Base-by-base conservation (phyloP, 2,113 vertebrate species). In the Perognathus longimembris region DNA sequence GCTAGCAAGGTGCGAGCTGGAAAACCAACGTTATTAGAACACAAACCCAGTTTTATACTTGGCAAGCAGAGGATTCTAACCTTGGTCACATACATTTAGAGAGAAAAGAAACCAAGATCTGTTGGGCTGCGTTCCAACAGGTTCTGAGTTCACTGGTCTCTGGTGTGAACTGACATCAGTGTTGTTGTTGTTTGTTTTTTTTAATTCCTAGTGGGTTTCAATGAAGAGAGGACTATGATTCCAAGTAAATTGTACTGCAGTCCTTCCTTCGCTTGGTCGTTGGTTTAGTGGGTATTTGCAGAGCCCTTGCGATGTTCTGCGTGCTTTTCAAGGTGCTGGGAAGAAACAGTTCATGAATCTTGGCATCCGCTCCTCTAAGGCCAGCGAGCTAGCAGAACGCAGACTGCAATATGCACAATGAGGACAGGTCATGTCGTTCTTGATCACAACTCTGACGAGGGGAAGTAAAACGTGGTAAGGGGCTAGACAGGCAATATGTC, bases 391-490 rank as follows among this genome's bases (percentile, higher is more conserved):
- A 84, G 8, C 1, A 5, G 45, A 80, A 3, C 59, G 57, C 2
- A 45, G 63, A 73, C 12, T 45, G 5, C 5, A 54, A 54, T 54
- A 5, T 0, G 61, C 21, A 36, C 26, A 38, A 74, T 2, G 24
- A 42, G 11, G 5, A 0, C 0, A 3, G 28, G 30, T 14, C 11
- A 10, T 4, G 3, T 36, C 54, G 22, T 17, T 15, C 2, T 2
- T 0, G 20, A 30, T 40, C 18, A 88, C 34, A 61, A 67, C 17
- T 20, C 40, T 24, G n/a, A n/a, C n/a, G n/a, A 38, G n/a, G 50
- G 61, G 36, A 21, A 32, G 1, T 2, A 6, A 38, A 34, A 6
- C 34, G 4, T 1, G 7, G 5, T 6, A 34, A 42, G 28, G 17
- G 38, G 57, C 30, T 2, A 45, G 32, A 75, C 32, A 69, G 26